A percentile compares a stretch with the other conserved stretches of the same genome.
These are phyloP conservation scores for Cyprinodon diabolis DNA, from an alignment of 2,797 vertebrate species.

Conservation along the genomic window DNA sequence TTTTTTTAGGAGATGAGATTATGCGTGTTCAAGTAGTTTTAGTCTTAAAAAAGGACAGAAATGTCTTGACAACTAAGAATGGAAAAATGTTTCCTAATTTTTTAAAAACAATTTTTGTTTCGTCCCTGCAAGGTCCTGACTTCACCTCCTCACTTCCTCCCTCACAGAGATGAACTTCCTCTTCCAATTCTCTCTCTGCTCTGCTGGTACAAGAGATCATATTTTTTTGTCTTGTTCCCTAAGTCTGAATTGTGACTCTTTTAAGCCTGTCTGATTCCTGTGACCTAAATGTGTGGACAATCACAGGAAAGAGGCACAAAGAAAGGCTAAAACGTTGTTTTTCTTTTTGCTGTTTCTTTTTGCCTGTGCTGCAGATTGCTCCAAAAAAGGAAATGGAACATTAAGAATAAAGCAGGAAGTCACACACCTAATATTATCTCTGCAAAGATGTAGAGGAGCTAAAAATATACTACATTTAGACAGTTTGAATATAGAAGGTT, in stretches of 20 bases:
- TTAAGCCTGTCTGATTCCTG: conserved; percentile 7
- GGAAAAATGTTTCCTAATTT: conserved; percentile 19
- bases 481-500: background rate
- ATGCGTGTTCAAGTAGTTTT: background rate
- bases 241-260: conserved; percentile 11
- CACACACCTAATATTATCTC: conserved; percentile 56
- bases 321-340: background rate
- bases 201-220: conserved; percentile 17
- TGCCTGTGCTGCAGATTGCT: conserved; percentile 39
- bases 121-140: conserved; percentile 27
- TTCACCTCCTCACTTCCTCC: conserved; percentile 60
- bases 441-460: conserved; percentile 39
- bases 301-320: conserved; percentile 62
- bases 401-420: conserved; percentile 66
- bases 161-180: conserved; percentile 53
- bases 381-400: conserved; percentile 54
- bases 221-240: background rate
- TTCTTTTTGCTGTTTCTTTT: conserved; percentile 7
- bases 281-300: conserved; percentile 34
- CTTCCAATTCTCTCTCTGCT: conserved; percentile 46
- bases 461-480: conserved; percentile 20
- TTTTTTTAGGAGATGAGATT: background rate
- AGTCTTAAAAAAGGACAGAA: background rate
- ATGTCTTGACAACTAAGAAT: background rate
- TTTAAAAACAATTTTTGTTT: conserved; percentile 19